Percentiles rank a stretch among this genome's conserved stretches.
These are phyloP conservation scores for Crocodylus rhombifer DNA, from an alignment of 2,797 vertebrate species.

Conservation along the genomic window DNA sequence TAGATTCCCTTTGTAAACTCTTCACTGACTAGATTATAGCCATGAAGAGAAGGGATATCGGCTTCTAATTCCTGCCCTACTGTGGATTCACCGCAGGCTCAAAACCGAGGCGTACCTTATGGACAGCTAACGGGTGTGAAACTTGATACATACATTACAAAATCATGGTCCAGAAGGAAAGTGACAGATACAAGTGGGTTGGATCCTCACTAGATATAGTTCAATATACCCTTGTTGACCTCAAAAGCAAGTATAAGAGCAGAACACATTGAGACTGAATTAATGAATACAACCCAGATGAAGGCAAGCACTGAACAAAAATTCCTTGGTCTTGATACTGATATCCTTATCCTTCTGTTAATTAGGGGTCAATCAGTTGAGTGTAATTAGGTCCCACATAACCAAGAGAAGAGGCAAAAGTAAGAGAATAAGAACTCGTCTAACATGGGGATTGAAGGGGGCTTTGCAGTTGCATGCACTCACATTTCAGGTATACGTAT, in stretches of 20 bases:
- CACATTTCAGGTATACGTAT: not conserved
- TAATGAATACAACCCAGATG: conserved; percentile 22
- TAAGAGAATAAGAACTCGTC: not conserved
- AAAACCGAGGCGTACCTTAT: conserved; percentile 17
- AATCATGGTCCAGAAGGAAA: not conserved
- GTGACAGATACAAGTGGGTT: conserved; percentile 1
- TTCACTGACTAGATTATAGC: conserved; percentile 63
- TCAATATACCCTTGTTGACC: not conserved
- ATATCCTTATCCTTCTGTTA: conserved; percentile 6
- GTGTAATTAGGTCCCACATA: not conserved
- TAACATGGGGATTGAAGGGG: not conserved
- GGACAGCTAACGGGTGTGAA: not conserved
- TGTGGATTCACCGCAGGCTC: conserved; percentile 11
- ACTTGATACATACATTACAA: not conserved
- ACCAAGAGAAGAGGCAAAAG: not conserved
- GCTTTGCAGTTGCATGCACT: not conserved
- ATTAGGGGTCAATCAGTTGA: not conserved
- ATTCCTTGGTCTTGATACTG: not conserved
- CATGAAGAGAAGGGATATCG: not conserved
- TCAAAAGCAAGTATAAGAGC: not conserved
- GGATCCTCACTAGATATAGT: not conserved
- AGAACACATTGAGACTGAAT: conserved; percentile 36
- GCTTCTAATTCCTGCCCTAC: conserved; percentile 26
- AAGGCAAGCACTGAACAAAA: not conserved
- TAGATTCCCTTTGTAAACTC: conserved; percentile 68